Evolutionary conservation across 2,797 vertebrate species (phyloP), one percentile per base, ranked within the genome.

Genomic region (Coccyzus lansbergi): DNA sequence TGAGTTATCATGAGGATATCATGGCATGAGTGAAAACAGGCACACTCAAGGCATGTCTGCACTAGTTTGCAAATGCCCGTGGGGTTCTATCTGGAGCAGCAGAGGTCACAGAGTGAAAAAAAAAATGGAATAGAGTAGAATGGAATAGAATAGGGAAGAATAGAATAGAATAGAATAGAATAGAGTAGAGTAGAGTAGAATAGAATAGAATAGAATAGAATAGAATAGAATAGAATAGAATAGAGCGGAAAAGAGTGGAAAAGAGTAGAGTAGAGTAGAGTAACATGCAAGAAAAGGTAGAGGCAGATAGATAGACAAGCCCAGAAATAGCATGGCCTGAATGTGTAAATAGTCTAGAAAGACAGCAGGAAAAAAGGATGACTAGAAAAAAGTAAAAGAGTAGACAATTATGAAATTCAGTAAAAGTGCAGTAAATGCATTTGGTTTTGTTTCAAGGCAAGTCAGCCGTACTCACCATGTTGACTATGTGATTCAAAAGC

Each of bases 401-500:
- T 31, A 74, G 53, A 77, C 34, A 55, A 26, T 60, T 28, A 70
- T 24, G 26, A 80, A 85, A 60, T 52, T 52, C 46, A 75, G 51
- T 76, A 68, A 55, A 71, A 67, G 58, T 55, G 42, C 58, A 76
- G 60, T 64, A 69, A 36, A 77, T 72, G 46, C 59, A 56, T 68
- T 86, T 59, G 71, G 56, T 55, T 88, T 71, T 80, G 6, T 87
- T 87, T 90, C 62, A 58, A 71, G 85, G 79, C 34, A 68, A 65
- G 53, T 53, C 88, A 78, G 65, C 79, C 69, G n/a, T 63, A 70
- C 58, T 92, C 81, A 70, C 83, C n/a, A 24, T 46, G 90, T 94
- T 93, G 94, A 86, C 68, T 80, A 24, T 86, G 88, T 77, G 87
- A 93, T 96, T 96, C 94, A 89, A 84, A 91, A 91, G 91, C 95